Evolutionary conservation across 53 echinoderm and acorn worm species (phyloP).

Genomic region (Echinarachnius parma): DNA sequence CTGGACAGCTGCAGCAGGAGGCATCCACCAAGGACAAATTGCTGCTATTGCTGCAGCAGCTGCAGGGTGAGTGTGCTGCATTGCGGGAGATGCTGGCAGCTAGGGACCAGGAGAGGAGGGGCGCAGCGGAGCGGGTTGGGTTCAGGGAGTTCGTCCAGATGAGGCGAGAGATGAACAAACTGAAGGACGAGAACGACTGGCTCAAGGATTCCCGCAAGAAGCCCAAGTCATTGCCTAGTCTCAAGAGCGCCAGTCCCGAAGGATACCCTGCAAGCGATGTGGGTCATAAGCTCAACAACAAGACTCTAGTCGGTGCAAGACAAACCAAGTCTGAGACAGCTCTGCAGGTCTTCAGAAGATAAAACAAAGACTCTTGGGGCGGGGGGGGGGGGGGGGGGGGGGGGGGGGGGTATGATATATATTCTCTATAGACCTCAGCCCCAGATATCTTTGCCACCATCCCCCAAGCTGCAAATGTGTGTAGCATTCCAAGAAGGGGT

Average conservation of each 20-base stretch:
- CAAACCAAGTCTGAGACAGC: conserved; percentile 34
- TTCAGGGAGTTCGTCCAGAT: conserved; percentile 67
- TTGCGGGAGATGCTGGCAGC: conserved; percentile 14
- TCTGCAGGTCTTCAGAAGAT: conserved; percentile 22
- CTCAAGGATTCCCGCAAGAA: conserved; percentile 42
- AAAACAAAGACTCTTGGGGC: too few relatives aligned
- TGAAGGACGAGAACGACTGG: conserved; percentile 68
- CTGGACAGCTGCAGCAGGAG: conserved; percentile 36
- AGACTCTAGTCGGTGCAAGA: background rate
- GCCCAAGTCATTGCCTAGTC: conserved; percentile 57
- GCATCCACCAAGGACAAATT: conserved; percentile 59
- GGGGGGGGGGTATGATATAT: too few relatives aligned
- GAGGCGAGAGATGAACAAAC: conserved; percentile 64
- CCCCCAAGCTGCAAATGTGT: too few relatives aligned
- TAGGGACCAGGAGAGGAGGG: conserved; percentile 1
- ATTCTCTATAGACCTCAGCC: too few relatives aligned
- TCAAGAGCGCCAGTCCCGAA: conserved; percentile 52
- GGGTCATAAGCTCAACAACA: background rate
- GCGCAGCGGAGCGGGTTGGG: conserved; percentile 24
- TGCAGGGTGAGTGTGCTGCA: conserved; percentile 50
- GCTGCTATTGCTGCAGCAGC: conserved; percentile 45
- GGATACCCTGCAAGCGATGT: conserved; percentile 8
- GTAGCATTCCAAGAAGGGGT: too few relatives aligned
- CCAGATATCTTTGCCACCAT: too few relatives aligned
- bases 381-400: too few relatives aligned